A percentile compares a stretch with the other conserved stretches of the same genome.
Evolutionary conservation across 1,140 invertebrate species (phyloP).

Genomic region (Drosophila lacertosa): DNA sequence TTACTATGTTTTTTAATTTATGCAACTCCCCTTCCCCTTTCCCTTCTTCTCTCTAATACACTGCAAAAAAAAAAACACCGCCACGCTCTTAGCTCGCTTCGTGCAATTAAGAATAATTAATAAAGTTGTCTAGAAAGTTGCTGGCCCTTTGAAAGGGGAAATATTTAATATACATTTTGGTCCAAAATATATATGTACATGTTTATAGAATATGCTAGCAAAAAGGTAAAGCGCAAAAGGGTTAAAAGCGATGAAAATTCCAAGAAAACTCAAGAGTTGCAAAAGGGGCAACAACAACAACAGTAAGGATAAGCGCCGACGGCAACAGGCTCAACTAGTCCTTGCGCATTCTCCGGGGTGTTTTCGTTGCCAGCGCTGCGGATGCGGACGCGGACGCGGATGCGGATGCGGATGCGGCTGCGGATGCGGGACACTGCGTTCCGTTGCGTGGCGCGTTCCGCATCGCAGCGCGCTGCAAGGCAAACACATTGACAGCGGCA

Average conservation of each 20-base stretch:
- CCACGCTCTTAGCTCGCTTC: not conserved
- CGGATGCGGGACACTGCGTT: slow-evolving; percentile 7
- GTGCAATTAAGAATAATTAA: slow-evolving; percentile 1
- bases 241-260: slow-evolving; percentile 12
- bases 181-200: too few species aligned
- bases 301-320: slow-evolving; percentile 8
- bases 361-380: slow-evolving; percentile 2
- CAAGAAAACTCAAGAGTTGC: slow-evolving; percentile 22
- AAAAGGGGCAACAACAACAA: slow-evolving; percentile 17
- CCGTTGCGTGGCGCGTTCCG: slow-evolving; percentile 5
- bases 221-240: not conserved
- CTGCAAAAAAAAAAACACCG: too few species aligned
- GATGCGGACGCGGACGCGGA: slow-evolving; percentile 21
- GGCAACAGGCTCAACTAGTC: slow-evolving; percentile 18
- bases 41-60: too few species aligned
- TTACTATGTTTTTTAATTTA: too few species aligned
- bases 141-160: not conserved
- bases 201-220: not conserved
- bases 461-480: slow-evolving; percentile 18
- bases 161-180: slow-evolving; percentile 18
- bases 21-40: too few species aligned
- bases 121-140: slow-evolving; percentile 7
- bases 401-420: too few species aligned
- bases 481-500: slow-evolving; percentile 55
- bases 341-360: slow-evolving; percentile 18